Percentiles rank a stretch among this genome's conserved stretches.
Conservation (phyloP, 2,113 vertebrate genomes). For the Anguilla japonica region DNA sequence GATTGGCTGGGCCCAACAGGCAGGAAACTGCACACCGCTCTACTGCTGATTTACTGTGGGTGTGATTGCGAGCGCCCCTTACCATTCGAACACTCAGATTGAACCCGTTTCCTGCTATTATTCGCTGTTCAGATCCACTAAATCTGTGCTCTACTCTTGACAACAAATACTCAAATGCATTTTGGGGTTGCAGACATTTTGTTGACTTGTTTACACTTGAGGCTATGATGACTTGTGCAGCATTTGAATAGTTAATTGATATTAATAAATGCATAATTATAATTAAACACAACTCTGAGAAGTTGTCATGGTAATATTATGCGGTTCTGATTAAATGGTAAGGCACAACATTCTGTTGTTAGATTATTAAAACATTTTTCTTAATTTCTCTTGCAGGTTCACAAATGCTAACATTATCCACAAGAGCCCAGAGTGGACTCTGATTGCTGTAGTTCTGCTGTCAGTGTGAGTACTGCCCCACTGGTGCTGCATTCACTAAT, state of each 20-base stretch:
- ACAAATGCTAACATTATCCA: slow-evolving; percentile 71
- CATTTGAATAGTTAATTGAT: background rate
- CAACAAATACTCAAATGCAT: background rate
- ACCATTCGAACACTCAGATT: slow-evolving; percentile 22
- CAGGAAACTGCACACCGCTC: background rate
- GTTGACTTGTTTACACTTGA: background rate
- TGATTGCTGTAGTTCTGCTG: slow-evolving; percentile 67
- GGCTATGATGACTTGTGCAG: background rate
- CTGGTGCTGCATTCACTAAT: background rate
- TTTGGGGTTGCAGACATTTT: background rate
- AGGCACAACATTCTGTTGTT: no score
- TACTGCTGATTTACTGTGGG: background rate
- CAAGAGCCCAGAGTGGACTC: slow-evolving; percentile 70
- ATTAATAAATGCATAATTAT: no score
- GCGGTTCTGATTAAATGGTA: background rate
- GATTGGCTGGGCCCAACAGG: slow-evolving; percentile 7
- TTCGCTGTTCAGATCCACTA: background rate
- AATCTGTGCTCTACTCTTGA: slow-evolving; percentile 5
- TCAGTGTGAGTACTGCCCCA: slow-evolving; percentile 63
- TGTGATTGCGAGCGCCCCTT: background rate
- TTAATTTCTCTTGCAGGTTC: slow-evolving; percentile 54
- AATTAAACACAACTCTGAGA: no score
- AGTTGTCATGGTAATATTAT: background rate
- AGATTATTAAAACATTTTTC: no score
- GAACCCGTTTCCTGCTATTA: slow-evolving; percentile 22